phyloP scores from a whole-genome alignment of 2,797 vertebrate species.

The Macropodus opercularis region DNA sequence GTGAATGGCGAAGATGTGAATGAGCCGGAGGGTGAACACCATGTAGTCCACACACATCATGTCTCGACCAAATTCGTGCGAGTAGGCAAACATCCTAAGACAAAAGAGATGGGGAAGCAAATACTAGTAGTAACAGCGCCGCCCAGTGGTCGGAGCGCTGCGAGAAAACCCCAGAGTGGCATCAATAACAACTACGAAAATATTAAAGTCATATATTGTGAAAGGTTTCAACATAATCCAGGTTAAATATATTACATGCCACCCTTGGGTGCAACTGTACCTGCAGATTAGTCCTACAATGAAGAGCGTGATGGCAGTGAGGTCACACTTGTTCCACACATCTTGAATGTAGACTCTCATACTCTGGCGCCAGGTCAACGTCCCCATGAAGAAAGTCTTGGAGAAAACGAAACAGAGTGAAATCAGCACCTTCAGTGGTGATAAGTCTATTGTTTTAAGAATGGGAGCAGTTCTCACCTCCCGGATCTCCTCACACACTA shows the following conservation, averaged over 20 bases:
- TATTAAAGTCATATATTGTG: too few relatives aligned
- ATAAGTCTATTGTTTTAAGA: background rate
- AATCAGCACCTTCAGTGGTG: too few relatives aligned
- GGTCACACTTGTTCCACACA: conserved; percentile 90
- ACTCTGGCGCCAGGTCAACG: conserved; percentile 72
- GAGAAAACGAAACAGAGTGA: conserved; percentile 7
- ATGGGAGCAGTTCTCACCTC: conserved; percentile 73
- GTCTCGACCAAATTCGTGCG: conserved; percentile 81
- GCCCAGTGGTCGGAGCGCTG: conserved; percentile 23
- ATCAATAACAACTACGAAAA: too few relatives aligned
- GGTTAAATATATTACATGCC: background rate
- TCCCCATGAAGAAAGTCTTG: conserved; percentile 79
- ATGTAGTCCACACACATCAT: conserved; percentile 89
- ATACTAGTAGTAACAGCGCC: background rate
- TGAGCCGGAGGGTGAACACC: conserved; percentile 89
- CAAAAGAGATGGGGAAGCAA: background rate
- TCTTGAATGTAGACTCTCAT: conserved; percentile 84
- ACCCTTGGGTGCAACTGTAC: conserved; percentile 45
- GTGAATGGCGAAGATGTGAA: conserved; percentile 93
- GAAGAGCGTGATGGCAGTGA: conserved; percentile 86
- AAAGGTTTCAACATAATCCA: background rate
- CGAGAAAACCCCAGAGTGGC: too few relatives aligned
- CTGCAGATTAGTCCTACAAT: conserved; percentile 84
- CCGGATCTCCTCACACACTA: conserved; percentile 91
- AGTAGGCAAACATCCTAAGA: conserved; percentile 79